Conservation (phyloP, 2,888 invertebrate species). For the Hermaeophaga mercurialis region DNA sequence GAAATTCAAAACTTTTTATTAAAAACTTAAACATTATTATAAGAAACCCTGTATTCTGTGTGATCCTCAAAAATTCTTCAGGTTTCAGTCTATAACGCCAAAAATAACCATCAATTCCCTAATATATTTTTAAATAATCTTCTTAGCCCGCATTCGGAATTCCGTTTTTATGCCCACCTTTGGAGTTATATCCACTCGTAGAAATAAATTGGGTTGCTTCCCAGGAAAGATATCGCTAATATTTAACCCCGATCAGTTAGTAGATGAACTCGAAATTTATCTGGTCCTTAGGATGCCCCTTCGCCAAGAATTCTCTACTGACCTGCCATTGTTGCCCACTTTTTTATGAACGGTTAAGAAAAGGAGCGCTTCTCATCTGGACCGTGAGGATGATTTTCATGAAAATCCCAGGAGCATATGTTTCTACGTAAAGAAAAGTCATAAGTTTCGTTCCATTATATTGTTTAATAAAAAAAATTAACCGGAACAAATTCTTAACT, state of each 20-base stretch:
- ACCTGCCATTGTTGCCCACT: not conserved
- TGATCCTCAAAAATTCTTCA: no score
- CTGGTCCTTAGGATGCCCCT: not conserved
- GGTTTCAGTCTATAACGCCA: no score
- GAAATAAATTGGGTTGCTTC: constrained; percentile 10
- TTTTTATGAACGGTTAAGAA: not conserved
- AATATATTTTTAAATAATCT: constrained; percentile 7
- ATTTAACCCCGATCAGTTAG: constrained; percentile 11
- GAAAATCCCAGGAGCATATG: not conserved
- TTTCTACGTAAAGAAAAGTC: no score
- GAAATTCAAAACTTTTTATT: no score
- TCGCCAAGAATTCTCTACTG: not conserved
- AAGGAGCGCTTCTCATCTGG: not conserved
- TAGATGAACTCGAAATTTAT: constrained; percentile 15
- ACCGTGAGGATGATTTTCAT: not conserved
- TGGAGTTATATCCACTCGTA: not conserved
- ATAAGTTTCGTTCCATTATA: no score
- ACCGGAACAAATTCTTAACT: no score
- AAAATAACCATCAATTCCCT: no score
- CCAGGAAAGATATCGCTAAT: constrained; percentile 2
- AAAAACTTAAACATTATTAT: no score
- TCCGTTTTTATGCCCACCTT: not conserved
- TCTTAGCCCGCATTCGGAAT: not conserved
- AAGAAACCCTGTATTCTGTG: no score
- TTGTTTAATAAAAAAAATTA: no score